Percentiles rank a stretch among this genome's conserved stretches.
These are phyloP conservation scores for Atta cephalotes DNA, from an alignment of 1,140 invertebrate genomes.

Conservation along the genomic window DNA sequence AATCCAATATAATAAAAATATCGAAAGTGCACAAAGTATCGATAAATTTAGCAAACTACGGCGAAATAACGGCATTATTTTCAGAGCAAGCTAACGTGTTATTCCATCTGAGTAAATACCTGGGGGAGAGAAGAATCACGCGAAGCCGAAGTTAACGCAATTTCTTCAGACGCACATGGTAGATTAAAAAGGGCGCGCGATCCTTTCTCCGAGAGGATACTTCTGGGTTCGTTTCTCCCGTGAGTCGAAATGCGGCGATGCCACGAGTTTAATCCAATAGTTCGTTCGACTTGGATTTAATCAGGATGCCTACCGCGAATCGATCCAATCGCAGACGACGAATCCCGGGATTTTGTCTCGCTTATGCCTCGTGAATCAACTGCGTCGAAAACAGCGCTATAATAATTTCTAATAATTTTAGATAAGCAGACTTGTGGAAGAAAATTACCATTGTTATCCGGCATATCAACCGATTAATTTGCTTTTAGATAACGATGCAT, in stretches of 20 bases:
- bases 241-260: conserved; percentile 2
- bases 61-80: conserved; percentile 30
- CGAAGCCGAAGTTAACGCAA: conserved; percentile 46
- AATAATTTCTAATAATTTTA: background rate
- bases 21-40: conserved; percentile 11
- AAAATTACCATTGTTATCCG: background rate
- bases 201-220: background rate
- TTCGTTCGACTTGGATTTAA: conserved; percentile 48
- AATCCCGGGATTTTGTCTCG: conserved; percentile 9
- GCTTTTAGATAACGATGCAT: background rate
- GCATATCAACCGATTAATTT: background rate
- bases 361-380: conserved; percentile 6
- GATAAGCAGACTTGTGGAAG: background rate
- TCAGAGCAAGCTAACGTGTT: conserved; percentile 6
- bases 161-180: conserved; percentile 51
- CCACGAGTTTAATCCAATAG: conserved; percentile 57
- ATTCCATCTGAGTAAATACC: conserved; percentile 30
- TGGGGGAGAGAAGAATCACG: background rate
- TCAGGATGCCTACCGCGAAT: conserved; percentile 55
- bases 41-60: background rate
- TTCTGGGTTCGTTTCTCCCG: background rate
- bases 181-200: conserved; percentile 52
- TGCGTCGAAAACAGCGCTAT: conserved; percentile 5
- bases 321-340: conserved; percentile 45
- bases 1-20: conserved; percentile 19